These are phyloP conservation scores for Chrysolina americana DNA, from an alignment of 2,888 invertebrate genomes.

Conservation along the genomic window DNA sequence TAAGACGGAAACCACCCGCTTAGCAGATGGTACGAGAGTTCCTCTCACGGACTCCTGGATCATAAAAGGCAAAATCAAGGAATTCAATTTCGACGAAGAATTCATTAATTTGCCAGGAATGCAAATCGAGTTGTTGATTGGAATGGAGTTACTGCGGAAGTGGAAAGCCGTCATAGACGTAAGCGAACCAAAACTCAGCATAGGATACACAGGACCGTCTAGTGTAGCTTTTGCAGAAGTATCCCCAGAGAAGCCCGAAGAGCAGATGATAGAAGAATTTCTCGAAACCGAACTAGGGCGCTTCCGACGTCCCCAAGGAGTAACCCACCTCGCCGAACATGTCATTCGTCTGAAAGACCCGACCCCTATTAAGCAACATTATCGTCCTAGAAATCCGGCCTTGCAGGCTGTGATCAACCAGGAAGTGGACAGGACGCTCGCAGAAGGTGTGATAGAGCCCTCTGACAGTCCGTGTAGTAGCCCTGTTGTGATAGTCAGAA, in stretches of 20 bases:
- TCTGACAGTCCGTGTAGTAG: conserved; percentile 45
- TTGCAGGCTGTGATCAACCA: conserved; percentile 42
- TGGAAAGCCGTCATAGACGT: background rate
- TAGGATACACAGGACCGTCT: too few species aligned
- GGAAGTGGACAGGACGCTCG: conserved; percentile 38
- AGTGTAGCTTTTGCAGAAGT: too few species aligned
- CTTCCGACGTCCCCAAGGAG: background rate
- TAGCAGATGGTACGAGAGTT: background rate
- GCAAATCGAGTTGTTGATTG: background rate
- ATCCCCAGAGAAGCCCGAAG: too few species aligned
- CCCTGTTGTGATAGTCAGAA: too few species aligned
- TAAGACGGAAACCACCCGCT: background rate
- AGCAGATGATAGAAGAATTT: background rate
- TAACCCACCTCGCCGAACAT: background rate
- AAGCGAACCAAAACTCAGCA: background rate
- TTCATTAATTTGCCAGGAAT: too few species aligned
- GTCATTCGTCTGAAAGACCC: background rate
- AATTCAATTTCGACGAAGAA: too few species aligned
- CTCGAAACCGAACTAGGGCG: background rate
- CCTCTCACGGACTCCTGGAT: background rate
- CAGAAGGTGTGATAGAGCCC: conserved; percentile 34
- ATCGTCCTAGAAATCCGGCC: conserved; percentile 49
- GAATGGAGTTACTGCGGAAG: background rate
- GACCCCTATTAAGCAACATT: conserved; percentile 50
- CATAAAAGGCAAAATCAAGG: too few species aligned